These are phyloP conservation scores for Rhinoderma darwinii DNA, from an alignment of 2,113 vertebrate species.

Conservation along the genomic window DNA sequence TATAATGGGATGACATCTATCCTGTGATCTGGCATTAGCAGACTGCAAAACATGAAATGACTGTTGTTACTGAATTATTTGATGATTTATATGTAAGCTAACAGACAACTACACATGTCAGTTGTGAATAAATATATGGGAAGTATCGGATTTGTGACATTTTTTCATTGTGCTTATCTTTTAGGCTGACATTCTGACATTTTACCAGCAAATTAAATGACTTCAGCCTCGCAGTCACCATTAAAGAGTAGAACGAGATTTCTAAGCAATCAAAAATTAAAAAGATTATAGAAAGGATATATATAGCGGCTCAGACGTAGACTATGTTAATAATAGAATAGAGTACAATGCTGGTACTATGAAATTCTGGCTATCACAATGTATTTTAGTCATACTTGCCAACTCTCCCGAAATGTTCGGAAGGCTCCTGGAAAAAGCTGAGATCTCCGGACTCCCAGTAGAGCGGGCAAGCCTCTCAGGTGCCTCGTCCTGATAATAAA, in stretches of 20 bases:
- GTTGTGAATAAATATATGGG: background rate
- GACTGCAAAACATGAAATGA: background rate
- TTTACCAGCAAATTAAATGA: background rate
- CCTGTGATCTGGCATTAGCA: background rate
- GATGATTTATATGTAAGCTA: constrained; percentile 19
- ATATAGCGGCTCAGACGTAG: background rate
- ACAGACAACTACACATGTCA: background rate
- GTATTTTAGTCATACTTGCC: too few species aligned
- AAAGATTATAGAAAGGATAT: background rate
- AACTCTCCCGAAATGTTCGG: too few species aligned
- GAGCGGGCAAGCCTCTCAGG: too few species aligned
- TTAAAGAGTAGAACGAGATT: background rate
- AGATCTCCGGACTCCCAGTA: too few species aligned
- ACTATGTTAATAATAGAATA: too few species aligned
- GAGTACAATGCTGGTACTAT: too few species aligned
- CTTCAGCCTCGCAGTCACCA: background rate
- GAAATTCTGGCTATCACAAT: too few species aligned
- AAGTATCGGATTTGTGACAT: background rate
- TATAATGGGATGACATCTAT: background rate
- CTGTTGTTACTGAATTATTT: constrained; percentile 24
- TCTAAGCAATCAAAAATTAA: background rate
- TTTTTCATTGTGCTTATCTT: background rate
- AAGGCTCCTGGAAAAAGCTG: too few species aligned
- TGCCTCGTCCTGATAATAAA: too few species aligned
- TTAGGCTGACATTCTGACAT: background rate